Evolutionary conservation across 1,140 invertebrate species (phyloP).

Genomic region (Bombus superbus): DNA sequence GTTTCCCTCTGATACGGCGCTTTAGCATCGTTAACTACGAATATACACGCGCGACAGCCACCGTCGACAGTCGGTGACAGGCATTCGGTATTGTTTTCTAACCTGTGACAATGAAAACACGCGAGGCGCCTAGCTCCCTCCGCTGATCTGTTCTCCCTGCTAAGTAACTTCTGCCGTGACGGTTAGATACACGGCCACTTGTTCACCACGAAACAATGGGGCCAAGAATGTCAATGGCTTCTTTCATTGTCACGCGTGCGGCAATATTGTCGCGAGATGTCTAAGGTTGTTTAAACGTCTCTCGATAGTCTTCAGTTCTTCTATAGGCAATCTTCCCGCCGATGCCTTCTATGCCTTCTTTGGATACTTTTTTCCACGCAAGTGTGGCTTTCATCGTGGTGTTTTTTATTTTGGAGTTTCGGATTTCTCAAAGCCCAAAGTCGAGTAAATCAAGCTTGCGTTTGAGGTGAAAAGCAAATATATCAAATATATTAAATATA

Average conservation of each 20-base stretch:
- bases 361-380: neutral
- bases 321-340: neutral
- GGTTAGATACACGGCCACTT: conserved; percentile 36
- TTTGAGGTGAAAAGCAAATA: no score
- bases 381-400: no score
- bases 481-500: no score
- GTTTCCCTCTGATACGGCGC: neutral
- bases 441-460: no score
- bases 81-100: conserved; percentile 33
- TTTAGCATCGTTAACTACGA: conserved; percentile 15
- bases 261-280: conserved; percentile 8
- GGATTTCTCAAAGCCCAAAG: neutral
- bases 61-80: conserved; percentile 2
- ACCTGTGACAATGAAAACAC: conserved; percentile 18
- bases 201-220: conserved; percentile 40
- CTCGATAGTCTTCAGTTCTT: neutral
- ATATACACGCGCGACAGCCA: neutral
- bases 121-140: neutral
- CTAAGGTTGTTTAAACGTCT: neutral
- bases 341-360: neutral
- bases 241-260: conserved; percentile 20
- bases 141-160: conserved; percentile 9
- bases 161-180: conserved; percentile 28
- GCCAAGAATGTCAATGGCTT: conserved; percentile 54
- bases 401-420: neutral